A percentile compares a stretch with the other conserved stretches of the same genome.
These are phyloP conservation scores for Hypanus sabinus DNA, from an alignment of 2,113 vertebrate species.

Conservation along the genomic window DNA sequence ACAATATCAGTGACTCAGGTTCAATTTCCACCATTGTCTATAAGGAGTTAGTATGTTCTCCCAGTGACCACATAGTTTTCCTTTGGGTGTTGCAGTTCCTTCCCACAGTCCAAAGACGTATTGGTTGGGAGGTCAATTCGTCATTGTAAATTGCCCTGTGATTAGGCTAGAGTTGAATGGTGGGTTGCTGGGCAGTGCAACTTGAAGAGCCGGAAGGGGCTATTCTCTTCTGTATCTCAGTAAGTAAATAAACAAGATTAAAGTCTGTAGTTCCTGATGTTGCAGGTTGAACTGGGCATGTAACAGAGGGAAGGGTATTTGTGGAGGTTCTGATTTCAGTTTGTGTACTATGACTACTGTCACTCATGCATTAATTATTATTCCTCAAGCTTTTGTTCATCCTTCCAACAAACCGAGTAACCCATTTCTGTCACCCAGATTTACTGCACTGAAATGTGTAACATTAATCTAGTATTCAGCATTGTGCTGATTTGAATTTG, in stretches of 20 bases:
- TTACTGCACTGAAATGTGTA: neutral
- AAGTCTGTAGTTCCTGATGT: neutral
- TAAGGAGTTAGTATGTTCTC: too few relatives aligned
- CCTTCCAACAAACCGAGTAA: neutral
- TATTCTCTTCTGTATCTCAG: too few relatives aligned
- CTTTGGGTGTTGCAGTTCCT: too few relatives aligned
- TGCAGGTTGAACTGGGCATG: neutral
- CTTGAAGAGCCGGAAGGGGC: too few relatives aligned
- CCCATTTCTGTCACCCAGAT: neutral
- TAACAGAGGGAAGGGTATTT: neutral
- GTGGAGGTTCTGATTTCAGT: neutral
- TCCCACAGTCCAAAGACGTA: too few relatives aligned
- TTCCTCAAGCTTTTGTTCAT: neutral
- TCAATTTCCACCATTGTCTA: too few relatives aligned
- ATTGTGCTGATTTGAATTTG: slow-evolving; percentile 1
- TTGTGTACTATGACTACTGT: neutral
- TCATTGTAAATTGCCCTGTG: too few relatives aligned
- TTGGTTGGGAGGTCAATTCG: too few relatives aligned
- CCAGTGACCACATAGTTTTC: too few relatives aligned
- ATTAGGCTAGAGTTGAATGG: too few relatives aligned
- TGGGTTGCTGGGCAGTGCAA: too few relatives aligned
- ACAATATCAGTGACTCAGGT: too few relatives aligned
- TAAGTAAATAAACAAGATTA: neutral
- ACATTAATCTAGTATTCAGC: neutral
- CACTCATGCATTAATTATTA: neutral